Evolutionary conservation across 2,797 vertebrate species (phyloP), one percentile per base, ranked within the genome.

Genomic region (Tamandua tetradactyla): DNA sequence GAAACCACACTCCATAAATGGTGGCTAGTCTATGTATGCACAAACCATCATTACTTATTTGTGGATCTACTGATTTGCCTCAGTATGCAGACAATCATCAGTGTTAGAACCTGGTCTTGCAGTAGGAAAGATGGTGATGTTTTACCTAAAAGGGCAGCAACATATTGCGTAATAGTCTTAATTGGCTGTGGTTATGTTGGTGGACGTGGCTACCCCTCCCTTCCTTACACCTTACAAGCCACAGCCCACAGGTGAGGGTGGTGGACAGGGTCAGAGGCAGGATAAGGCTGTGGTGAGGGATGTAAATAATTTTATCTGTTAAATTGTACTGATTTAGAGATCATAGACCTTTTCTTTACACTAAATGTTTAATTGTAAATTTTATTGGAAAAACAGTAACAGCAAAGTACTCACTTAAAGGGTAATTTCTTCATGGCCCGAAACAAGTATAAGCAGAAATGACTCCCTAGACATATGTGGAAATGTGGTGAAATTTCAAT

Each of bases 171-270:
- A n/a, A 7, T 25, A 57, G 64, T 71, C 59, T 11, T 75, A 12
- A 84, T 40, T 55, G 49, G 20, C 25, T 20, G 59, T 75, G 55
- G 30, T 75, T 61, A 27, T 52, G 40, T 30, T 17, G 22, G 75
- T 87, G 61, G 49, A 52, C 37, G 40, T 55, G 37, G 80, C 76
- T 80, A 64, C 15, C 22, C 9, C 23, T 86, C 69, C 78, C 64
- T 88, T 75, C 66, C 62, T 84, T 32, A 1, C 64, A 37, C 1
- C 23, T 35, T 7, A 7, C 4, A 89, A 94, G 71, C 84, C 81
- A 91, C 57, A 94, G 76, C 92, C 64, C 75, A 87, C 87, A 95
- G 87, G 12, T 35, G 7, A 79, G 13, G 13, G 52, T 57, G 49
- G 22, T 68, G 55, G 91, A 87, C 72, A 92, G 64, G 55, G 20